Conservation (phyloP, 2,113 vertebrate genomes). For the Protobothrops flavoviridis region DNA sequence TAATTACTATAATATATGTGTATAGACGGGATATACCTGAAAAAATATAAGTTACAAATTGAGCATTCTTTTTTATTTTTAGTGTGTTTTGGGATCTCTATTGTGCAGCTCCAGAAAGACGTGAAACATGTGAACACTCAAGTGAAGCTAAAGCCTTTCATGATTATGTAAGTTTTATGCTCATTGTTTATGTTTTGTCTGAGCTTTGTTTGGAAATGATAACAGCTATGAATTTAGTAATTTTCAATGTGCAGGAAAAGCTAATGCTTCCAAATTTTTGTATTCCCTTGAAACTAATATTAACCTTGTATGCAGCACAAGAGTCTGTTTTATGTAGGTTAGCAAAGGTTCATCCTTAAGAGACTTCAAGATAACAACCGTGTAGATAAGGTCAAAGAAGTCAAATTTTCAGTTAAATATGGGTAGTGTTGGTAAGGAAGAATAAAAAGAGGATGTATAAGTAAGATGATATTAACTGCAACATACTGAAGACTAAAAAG, state of each 20-base stretch:
- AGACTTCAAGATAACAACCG: background rate
- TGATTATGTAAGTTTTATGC: conserved; percentile 80
- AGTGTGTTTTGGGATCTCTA: conserved; percentile 91
- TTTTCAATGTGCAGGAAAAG: background rate
- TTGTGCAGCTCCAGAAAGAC: conserved; percentile 86
- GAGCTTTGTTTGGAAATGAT: background rate
- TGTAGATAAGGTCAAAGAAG: background rate
- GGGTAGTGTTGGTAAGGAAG: background rate
- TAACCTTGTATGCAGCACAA: background rate
- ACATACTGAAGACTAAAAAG: background rate
- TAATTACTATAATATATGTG: background rate
- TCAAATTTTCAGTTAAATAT: background rate
- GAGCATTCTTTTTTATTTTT: conserved; percentile 45
- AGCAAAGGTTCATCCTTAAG: background rate
- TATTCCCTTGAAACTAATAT: background rate
- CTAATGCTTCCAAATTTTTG: background rate
- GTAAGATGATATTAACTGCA: background rate
- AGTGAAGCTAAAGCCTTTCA: conserved; percentile 90
- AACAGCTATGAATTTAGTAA: background rate
- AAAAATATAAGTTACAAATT: background rate
- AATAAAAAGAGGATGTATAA: background rate
- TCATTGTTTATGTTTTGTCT: background rate
- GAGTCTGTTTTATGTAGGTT: background rate
- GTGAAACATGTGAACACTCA: conserved; percentile 88
- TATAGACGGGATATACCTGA: background rate